Base-by-base conservation (phyloP, 1,140 invertebrate genomes). In the Caenorhabditis tropicalis region DNA sequence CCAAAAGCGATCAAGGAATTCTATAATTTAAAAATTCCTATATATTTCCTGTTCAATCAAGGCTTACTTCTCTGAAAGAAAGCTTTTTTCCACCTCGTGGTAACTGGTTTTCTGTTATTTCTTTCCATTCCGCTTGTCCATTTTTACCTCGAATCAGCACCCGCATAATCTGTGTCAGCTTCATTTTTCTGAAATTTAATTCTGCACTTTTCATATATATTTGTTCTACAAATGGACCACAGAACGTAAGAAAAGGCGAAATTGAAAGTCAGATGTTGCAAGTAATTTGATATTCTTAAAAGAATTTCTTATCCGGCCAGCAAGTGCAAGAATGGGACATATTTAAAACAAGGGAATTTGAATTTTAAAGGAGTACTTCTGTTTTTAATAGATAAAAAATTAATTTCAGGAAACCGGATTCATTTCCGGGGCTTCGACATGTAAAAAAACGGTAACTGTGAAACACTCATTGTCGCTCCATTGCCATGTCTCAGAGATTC, bases 1-100 rank as follows among this genome's bases (percentile, higher is more conserved):
- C 65, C 65, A 24, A 74, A 74, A 12, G 65, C 65, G 15, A 74
- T 74, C n/a, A 74, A 24, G 36, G 65, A 74, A 43, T 74, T 74
- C 65, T 74, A n/a, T 6, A 56, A 56, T 56, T 2, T 7, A 4
- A 36, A 36, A 70, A n/a, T n/a, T n/a, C n/a, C 15, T 58, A 29
- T 29, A 27, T 31, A n/a, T 29, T 36, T 36, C 33, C 10, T 10
- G 16, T 2, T n/a, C n/a, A n/a, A n/a, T n/a, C n/a, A n/a, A n/a
- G n/a, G n/a, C n/a, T 21, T 43, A 74, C 33, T 43, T 74, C 65
- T 74, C 65, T 74, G 36, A 74, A 74, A 24, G 65, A 74, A 10
- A 74, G 36, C 29, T 46, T 74, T 15, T 74, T 74, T 39, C 65
- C 65, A 21, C 65, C 65, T 74, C 33, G 33, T 1, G 65, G 65